These are phyloP conservation scores for Suncus etruscus DNA, from an alignment of 2,113 vertebrate genomes.

Conservation along the genomic window DNA sequence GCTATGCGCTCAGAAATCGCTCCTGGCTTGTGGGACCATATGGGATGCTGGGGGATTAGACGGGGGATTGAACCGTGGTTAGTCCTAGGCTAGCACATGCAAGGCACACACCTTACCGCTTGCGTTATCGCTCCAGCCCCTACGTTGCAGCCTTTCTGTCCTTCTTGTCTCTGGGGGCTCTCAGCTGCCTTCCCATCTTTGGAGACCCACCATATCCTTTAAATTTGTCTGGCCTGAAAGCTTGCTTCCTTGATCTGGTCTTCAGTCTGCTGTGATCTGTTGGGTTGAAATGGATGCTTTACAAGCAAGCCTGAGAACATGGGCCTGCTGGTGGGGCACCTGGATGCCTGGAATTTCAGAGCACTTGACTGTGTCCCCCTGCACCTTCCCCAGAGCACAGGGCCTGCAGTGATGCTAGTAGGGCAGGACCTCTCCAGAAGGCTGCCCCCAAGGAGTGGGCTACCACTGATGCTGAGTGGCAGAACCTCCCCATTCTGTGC, in stretches of 20 bases:
- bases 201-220: slow-evolving; percentile 52
- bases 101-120: no score
- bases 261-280: slow-evolving; percentile 26
- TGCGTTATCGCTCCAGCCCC: no score
- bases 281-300: slow-evolving; percentile 62
- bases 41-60: no score
- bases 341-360: background rate
- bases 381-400: slow-evolving; percentile 16
- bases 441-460: slow-evolving; percentile 45
- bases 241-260: slow-evolving; percentile 56
- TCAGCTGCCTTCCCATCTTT: slow-evolving; percentile 36
- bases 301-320: slow-evolving; percentile 19
- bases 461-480: background rate
- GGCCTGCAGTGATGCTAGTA: no score
- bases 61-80: no score
- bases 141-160: background rate
- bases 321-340: background rate
- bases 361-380: slow-evolving; percentile 67
- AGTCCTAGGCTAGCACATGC: no score
- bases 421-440: background rate
- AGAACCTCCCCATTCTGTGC: slow-evolving; percentile 73
- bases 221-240: slow-evolving; percentile 51
- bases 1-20: no score
- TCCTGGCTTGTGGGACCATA: no score
- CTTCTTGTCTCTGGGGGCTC: slow-evolving; percentile 21